A percentile compares a stretch with the other conserved stretches of the same genome.
These are phyloP conservation scores for Scarus forsteni DNA, from an alignment of 2,797 vertebrate species.

Conservation along the genomic window DNA sequence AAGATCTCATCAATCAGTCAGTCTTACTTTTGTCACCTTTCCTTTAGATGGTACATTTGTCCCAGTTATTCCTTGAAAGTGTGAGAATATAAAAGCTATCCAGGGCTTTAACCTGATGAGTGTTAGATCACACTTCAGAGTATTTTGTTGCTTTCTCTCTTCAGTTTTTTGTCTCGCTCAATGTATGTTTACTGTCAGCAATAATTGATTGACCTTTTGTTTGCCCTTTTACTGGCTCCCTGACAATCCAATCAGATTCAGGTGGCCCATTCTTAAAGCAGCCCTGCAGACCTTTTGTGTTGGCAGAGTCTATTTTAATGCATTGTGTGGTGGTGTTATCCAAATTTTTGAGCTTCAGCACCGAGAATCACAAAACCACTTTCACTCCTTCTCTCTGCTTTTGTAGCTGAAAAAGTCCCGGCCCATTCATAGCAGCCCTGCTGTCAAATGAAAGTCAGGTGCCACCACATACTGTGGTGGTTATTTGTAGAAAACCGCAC, in stretches of 20 bases:
- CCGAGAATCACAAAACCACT: neutral
- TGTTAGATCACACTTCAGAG: conserved; percentile 3
- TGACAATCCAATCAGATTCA: too few species aligned
- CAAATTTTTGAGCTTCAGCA: too few species aligned
- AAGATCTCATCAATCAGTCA: conserved; percentile 33
- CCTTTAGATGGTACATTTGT: conserved; percentile 13
- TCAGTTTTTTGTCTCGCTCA: conserved; percentile 13
- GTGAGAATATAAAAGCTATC: conserved; percentile 11
- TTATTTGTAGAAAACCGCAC: conserved; percentile 1
- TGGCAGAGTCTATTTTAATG: too few species aligned
- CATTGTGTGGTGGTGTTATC: too few species aligned
- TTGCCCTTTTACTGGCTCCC: too few species aligned
- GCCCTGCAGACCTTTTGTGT: too few species aligned
- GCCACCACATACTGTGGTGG: conserved; percentile 1
- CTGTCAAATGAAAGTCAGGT: conserved; percentile 20
- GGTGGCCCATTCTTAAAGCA: too few species aligned
- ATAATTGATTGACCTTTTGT: too few species aligned
- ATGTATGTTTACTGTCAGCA: too few species aligned
- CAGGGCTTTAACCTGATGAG: conserved; percentile 4
- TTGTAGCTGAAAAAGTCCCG: conserved; percentile 7
- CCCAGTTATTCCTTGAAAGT: neutral
- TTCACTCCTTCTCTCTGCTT: conserved; percentile 3
- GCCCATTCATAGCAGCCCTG: conserved; percentile 1
- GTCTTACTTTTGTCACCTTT: conserved; percentile 18
- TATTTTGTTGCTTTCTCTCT: conserved; percentile 8